Base-by-base conservation (phyloP, 2,113 vertebrate genomes). In the Hyla sarda region DNA sequence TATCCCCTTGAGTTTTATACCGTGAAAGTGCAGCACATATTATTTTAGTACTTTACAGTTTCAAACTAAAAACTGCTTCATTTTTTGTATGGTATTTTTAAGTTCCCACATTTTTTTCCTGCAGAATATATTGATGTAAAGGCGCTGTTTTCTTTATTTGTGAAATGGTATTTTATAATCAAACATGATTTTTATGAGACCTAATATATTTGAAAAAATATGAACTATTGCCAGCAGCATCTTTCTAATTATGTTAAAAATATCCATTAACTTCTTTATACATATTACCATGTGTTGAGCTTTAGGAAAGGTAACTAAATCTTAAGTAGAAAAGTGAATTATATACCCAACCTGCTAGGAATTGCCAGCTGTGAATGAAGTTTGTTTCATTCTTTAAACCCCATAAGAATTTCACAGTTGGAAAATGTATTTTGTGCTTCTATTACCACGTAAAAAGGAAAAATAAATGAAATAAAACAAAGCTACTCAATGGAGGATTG, bases 351-450 rank as follows among this genome's bases (percentile, higher is more conserved):
- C 73, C n/a, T 37, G 58, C 60, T 69, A 37, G 45, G 47, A 50
- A 71, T 56, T 79, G 5, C 28, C 60, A 37, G 13, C 74, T 54
- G 74, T 79, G 84, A 85, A 41, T n/a, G 34, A 62, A 50, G 25
- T 84, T 79, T 85, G 30, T 21, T 54, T 52, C 74, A 78, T 69
- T 78, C 47, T 77, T 41, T 54, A 56, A 85, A 79, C 32, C 37
- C 60, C 60, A 67, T 14, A 85, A 80, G 34, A 67, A 58, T 72
- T 60, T 80, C 76, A 80, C 50, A 60, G 76, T 60, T 80, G n/a
- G 62, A 72, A 71, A 72, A 71, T 69, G 19, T 50, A 30, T 80
- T 86, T 71, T 80, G 47, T 72, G 76, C 34, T 52, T 58, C 16
- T 13, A 54, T 47, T 72, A 72, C 21, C 7, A 80, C 37, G 45